These are phyloP conservation scores for Pammene aurita DNA, from an alignment of 2,888 invertebrate species.

Conservation along the genomic window DNA sequence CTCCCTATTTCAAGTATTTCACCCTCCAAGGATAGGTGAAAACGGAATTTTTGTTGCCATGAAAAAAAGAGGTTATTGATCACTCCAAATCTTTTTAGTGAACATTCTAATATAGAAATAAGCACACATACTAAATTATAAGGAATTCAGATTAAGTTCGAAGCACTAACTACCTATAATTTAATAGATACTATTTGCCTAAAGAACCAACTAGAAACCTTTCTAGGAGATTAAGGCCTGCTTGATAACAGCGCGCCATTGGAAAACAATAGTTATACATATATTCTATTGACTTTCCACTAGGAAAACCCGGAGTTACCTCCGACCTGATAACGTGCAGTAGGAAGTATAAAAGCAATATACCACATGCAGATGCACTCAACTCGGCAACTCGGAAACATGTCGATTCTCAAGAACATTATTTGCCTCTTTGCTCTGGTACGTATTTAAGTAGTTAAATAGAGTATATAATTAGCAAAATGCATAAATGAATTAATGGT, in stretches of 20 bases:
- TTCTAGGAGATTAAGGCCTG: slow-evolving; percentile 4
- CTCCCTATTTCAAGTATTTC: no score
- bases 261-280: slow-evolving; percentile 20
- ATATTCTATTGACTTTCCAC: slow-evolving; percentile 29
- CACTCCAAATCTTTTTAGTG: no score
- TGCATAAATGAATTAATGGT: no score
- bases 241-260: neutral
- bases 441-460: slow-evolving; percentile 34
- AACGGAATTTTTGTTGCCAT: no score
- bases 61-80: no score
- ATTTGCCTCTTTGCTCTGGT: slow-evolving; percentile 47
- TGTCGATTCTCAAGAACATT: slow-evolving; percentile 47
- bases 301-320: slow-evolving; percentile 36
- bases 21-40: no score
- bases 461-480: no score
- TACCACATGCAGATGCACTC: slow-evolving; percentile 40
- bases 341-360: slow-evolving; percentile 55
- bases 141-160: no score
- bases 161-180: no score
- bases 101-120: neutral
- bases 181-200: no score
- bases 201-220: neutral
- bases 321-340: slow-evolving; percentile 46
- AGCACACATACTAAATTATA: no score
- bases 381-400: slow-evolving; percentile 39